Base-by-base conservation (phyloP, 2,888 invertebrate genomes). In the Sarcophaga subvicina region DNA sequence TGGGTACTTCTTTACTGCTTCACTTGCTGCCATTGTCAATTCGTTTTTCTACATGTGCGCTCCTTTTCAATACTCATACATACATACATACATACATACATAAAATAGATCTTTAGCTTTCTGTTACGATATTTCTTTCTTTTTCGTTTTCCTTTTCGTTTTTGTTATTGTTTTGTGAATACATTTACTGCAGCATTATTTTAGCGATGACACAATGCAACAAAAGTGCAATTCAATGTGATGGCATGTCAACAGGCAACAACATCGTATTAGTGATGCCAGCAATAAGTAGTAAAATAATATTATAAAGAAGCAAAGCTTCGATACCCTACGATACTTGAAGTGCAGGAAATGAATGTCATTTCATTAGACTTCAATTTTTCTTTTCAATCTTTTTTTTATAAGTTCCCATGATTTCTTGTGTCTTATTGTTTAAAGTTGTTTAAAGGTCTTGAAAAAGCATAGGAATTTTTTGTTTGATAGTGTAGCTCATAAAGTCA, bases 171-270 rank as follows among this genome's bases (percentile, higher is more conserved):
- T 54, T 54, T 25, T 64, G 11, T 66, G 62, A 37, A 37, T 12
- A 11, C 17, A 77, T 78, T 72, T 60, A 80, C 64, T 12, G 22
- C n/a, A n/a, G 1, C 27, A 71, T 85, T 82, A 82, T 82, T 86
- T 79, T 82, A 76, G 71, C 67, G 76, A 82, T 59, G 79, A 62
- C 82, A 76, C 79, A 82, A 71, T 79, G 79, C 71, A 82, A 59
- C 86, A 72, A 76, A 76, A 76, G 79, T 86, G 71, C 81, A 79
- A 66, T 81, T 77, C 63, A 62, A 73, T 63, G 59, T 59, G 66
- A 77, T 49, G 63, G 25, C 60, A 72, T 27, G 27, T 20, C 54
- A 63, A 59, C 78, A 63, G 79, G 54, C 59, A 79, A 47, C 63
- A 54, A 54, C 12, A 54, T 54, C 54, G 12, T 4, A 54, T 54